Evolutionary conservation across 2,113 vertebrate species (phyloP), one percentile per base, ranked within the genome.

Genomic region (Scytalopus superciliaris): DNA sequence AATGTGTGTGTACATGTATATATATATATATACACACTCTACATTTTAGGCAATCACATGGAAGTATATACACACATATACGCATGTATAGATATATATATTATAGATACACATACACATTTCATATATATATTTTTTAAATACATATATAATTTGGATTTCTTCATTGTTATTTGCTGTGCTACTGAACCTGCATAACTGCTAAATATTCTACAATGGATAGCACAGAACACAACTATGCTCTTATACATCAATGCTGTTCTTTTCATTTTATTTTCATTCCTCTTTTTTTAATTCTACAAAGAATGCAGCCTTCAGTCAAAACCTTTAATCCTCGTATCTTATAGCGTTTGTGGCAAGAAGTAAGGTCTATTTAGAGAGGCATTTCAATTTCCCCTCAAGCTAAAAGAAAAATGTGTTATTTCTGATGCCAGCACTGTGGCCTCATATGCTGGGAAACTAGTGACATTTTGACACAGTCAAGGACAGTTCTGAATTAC

Each of bases 391-490:
- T 94, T 96, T 53, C 30, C 72, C 92, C 91, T 97, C 74, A 81
- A 92, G 94, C 94, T 93, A 94, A 93, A 96, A 94, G 90, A 66
- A 96, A 96, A 96, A 90, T 79, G 68, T 88, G 96, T 95, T 96
- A 96, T 94, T 96, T 96, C 83, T 97, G 95, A 97, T 94, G 91
- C 94, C 92, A 87, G 60, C 53, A 53, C 79, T 84, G 89, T 81
- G 91, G 92, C 90, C 81, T 96, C 89, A 81, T 94, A 90, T 89
- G 81, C 84, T 93, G 85, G 92, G 80, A 94, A 95, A 94, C 85
- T 89, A 89, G 94, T 92, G 95, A 97, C 90, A 95, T 94, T 96
- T 96, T 96, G 94, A 96, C 91, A 93, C 64, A 95, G 89, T 79
- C 92, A 87, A 92, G 90, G 95, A 91, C 84, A 93, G 85, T 79